Base-by-base conservation (phyloP, 1,140 invertebrate species). In the Akabosia matsudoensis region DNA sequence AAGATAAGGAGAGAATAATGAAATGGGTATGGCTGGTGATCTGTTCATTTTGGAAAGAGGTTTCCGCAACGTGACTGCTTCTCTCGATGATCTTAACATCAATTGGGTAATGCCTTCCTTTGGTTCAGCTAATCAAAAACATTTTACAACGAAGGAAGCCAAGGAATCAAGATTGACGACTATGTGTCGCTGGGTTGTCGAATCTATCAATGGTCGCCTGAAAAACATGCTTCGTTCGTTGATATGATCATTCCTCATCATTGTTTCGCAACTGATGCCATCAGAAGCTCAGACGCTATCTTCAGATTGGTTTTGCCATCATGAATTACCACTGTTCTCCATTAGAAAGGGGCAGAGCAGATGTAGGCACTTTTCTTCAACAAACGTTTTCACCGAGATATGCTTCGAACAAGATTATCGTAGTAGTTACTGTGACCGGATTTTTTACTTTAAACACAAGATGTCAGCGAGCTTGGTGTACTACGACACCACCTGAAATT, bases 171-270 rank as follows among this genome's bases (percentile, higher is more conserved):
- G 83, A 10, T 76, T 77, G 7, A 81, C 84, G 0, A 85, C 82
- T 10, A 85, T 83, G 82, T 71, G 83, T 67, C 75, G 82, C 33
- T 84, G 82, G 83, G 79, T 80, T 16, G 81, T 85, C 16, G 83
- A 85, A 82, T 77, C 82, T 16, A 80, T 83, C 10, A 83, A 84
- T 77, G 83, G 83, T 0, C 13, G 76, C 24, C 37, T 78, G 13
- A 78, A 78, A 22, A 78, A 74, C n/a, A 37, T 72, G 67, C 75
- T 71, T 24, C 74, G 75, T 78, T 74, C 37, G 74, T 78, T 72
- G 51, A 70, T 1, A 7, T 18, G 13, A 67, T 22, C 0, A 74
- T 74, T 37, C 16, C 4, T 28, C 33, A 16, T 31, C 64, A 54
- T n/a, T 71, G 74, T 30, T 77, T 51, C 13, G 24, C 54, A 61